phyloP scores from a whole-genome alignment of 2,797 vertebrate genomes.

The Oreochromis grahami region DNA sequence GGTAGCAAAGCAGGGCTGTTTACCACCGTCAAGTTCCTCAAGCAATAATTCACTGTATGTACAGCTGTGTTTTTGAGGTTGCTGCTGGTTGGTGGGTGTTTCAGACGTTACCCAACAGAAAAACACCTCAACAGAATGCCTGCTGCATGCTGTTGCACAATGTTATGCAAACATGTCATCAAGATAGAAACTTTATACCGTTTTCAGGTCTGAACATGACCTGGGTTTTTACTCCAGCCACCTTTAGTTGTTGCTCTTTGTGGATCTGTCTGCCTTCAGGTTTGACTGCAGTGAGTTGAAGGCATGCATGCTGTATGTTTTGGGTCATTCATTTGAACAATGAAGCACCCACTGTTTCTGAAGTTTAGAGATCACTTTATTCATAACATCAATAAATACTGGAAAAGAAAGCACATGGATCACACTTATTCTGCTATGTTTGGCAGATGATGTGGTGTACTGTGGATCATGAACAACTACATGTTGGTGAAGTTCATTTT shows the following conservation, averaged over 20 bases:
- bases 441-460: not conserved
- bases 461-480: not conserved
- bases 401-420: fast-evolving
- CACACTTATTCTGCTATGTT: not conserved
- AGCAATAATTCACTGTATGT: not conserved
- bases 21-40: not conserved
- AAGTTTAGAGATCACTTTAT: not conserved
- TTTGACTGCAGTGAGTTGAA: not conserved
- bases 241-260: not conserved
- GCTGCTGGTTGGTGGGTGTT: not conserved
- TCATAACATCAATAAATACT: not conserved
- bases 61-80: not conserved
- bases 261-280: not conserved
- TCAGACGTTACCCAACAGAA: fast-evolving
- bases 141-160: not conserved
- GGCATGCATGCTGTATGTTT: not conserved
- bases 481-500: not conserved
- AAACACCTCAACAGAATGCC: not conserved
- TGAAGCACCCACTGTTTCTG: not conserved
- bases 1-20: not conserved
- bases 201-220: not conserved
- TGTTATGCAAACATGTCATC: not conserved
- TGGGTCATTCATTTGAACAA: not conserved
- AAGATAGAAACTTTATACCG: not conserved
- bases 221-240: not conserved